Percentiles rank a stretch among this genome's conserved stretches.
Conservation (phyloP, 1,140 invertebrate genomes). For the Cydia amplana region DNA sequence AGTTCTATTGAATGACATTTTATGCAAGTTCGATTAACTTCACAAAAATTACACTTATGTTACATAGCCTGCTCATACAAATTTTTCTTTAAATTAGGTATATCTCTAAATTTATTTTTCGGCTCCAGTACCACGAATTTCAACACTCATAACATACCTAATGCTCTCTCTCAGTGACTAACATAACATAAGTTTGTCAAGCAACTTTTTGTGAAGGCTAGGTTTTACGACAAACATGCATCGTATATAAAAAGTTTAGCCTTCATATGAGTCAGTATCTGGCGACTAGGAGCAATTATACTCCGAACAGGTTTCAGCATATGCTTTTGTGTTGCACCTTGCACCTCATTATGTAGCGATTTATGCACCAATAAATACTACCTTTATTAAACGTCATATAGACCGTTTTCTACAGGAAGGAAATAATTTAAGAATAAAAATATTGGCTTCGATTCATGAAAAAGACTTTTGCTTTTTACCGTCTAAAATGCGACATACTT, state of each 20-base stretch:
- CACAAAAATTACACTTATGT: too few relatives aligned
- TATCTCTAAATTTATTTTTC: background rate
- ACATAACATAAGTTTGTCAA: background rate
- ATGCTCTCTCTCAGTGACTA: conserved; percentile 3
- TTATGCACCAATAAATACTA: background rate
- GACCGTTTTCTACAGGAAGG: background rate
- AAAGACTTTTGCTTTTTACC: too few relatives aligned
- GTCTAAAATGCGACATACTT: too few relatives aligned
- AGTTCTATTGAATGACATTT: too few relatives aligned
- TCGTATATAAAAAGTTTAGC: background rate
- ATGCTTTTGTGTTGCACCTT: background rate
- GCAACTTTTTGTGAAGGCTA: background rate
- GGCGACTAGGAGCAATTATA: background rate
- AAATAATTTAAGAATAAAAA: too few relatives aligned
- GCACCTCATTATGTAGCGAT: background rate
- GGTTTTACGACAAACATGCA: background rate
- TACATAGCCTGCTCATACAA: background rate
- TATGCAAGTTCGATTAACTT: too few relatives aligned
- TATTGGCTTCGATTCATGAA: too few relatives aligned
- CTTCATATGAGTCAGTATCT: conserved; percentile 5
- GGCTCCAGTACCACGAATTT: background rate
- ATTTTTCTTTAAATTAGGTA: background rate
- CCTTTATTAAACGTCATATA: background rate
- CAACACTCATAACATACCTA: background rate
- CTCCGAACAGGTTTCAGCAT: background rate